Conservation (phyloP, 2,888 invertebrate species). For the Caenorhabditis angaria region DNA sequence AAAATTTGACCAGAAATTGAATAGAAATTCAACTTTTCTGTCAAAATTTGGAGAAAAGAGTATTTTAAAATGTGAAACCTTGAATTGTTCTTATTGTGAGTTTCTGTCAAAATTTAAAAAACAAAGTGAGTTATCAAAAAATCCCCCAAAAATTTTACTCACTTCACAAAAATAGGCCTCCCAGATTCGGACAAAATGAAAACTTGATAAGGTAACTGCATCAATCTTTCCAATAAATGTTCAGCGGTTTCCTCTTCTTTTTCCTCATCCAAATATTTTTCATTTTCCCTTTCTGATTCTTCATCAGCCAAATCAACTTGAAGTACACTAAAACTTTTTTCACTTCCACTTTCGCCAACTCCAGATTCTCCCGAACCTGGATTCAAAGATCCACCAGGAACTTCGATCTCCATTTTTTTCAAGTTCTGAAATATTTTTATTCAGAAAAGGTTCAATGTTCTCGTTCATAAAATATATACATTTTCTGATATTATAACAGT, state of each 20-base stretch:
- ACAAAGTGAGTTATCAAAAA: too few relatives aligned
- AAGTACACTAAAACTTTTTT: conserved; percentile 33
- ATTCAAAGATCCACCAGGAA: conserved; percentile 33
- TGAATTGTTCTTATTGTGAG: too few relatives aligned
- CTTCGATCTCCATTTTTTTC: conserved; percentile 37
- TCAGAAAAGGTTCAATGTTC: too few relatives aligned
- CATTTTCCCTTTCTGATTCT: conserved; percentile 1
- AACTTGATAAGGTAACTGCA: conserved; percentile 59
- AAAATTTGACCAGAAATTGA: too few relatives aligned
- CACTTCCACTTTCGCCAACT: conserved; percentile 40
- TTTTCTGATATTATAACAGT: too few relatives aligned
- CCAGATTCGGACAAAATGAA: conserved; percentile 69
- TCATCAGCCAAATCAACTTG: conserved; percentile 24
- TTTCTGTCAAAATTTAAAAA: neutral
- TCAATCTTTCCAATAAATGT: conserved; percentile 49
- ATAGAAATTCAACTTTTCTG: too few relatives aligned
- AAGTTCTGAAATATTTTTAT: neutral
- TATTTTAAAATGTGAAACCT: too few relatives aligned
- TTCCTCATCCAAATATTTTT: conserved; percentile 17
- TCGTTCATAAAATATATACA: too few relatives aligned
- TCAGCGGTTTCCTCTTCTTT: conserved; percentile 38
- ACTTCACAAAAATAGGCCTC: conserved; percentile 68
- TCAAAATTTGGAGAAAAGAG: too few relatives aligned
- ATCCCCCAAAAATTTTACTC: too few relatives aligned
- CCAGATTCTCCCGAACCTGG: too few relatives aligned